A percentile compares a stretch with the other conserved stretches of the same genome.
phyloP scores from a whole-genome alignment of 2,888 invertebrate species.

The Xestia sexstrigata region DNA sequence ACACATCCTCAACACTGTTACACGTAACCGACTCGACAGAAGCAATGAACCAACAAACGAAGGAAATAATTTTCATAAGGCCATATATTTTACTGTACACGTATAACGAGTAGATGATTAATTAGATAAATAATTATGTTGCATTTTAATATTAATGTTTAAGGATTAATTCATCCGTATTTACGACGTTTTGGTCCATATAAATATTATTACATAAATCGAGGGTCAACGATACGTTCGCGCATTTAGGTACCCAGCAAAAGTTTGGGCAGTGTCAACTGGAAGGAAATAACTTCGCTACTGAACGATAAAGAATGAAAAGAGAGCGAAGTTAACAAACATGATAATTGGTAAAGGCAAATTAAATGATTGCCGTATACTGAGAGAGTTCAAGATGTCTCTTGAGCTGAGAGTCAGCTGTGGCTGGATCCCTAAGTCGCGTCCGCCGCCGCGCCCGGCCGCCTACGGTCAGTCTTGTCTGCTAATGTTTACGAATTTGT shows the following conservation, averaged over 20 bases:
- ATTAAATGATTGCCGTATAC: slow-evolving; percentile 35
- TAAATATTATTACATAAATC: slow-evolving; percentile 88
- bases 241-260: slow-evolving; percentile 82
- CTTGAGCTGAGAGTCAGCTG: slow-evolving; percentile 41
- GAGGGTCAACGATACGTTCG: slow-evolving; percentile 79
- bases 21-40: slow-evolving; percentile 82
- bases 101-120: slow-evolving; percentile 89
- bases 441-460: slow-evolving; percentile 85
- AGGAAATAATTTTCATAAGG: slow-evolving; percentile 90
- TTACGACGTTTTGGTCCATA: slow-evolving; percentile 91
- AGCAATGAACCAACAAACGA: slow-evolving; percentile 84
- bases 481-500: slow-evolving; percentile 90
- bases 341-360: slow-evolving; percentile 24
- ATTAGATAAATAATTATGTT: slow-evolving; percentile 87
- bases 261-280: slow-evolving; percentile 26
- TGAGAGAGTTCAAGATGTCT: slow-evolving; percentile 34
- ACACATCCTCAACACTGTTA: slow-evolving; percentile 77
- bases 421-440: slow-evolving; percentile 83
- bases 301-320: slow-evolving; percentile 47
- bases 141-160: slow-evolving; percentile 87
- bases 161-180: slow-evolving; percentile 89
- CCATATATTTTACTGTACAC: slow-evolving; percentile 90
- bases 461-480: slow-evolving; percentile 90
- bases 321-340: slow-evolving; percentile 51
- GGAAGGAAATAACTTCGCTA: slow-evolving; percentile 42